Conservation (phyloP, 2,113 vertebrate species). For the Calidris pugnax region DNA sequence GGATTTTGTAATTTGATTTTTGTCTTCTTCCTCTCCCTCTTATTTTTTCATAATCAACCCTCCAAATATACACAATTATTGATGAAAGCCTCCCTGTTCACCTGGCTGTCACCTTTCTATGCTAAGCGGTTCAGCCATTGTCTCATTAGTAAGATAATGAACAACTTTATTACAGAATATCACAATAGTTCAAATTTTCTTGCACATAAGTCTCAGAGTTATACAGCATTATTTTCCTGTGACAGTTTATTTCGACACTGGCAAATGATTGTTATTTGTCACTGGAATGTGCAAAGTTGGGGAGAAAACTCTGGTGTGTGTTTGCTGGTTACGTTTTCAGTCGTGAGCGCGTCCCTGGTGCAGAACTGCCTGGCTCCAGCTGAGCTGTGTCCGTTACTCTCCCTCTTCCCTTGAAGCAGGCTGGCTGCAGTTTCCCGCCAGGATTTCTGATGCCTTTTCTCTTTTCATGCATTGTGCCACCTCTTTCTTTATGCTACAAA, state of each 20-base stretch:
- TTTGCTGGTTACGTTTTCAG: neutral
- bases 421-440: neutral
- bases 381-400: fast-evolving
- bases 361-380: neutral
- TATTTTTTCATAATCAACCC: neutral
- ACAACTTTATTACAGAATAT: neutral
- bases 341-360: neutral
- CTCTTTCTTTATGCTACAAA: neutral
- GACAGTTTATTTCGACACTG: neutral
- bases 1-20: neutral
- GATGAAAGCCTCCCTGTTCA: neutral
- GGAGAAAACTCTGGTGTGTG: fast-evolving
- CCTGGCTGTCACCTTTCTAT: neutral
- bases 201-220: neutral
- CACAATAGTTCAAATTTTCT: neutral
- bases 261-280: neutral
- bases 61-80: neutral
- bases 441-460: neutral
- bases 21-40: neutral
- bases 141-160: neutral
- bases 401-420: neutral
- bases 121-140: neutral
- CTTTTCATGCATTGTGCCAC: neutral
- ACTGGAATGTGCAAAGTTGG: neutral
- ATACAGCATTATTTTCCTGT: neutral